Percentiles rank a stretch among this genome's conserved stretches.
These are phyloP conservation scores for Ifrita kowaldi DNA, from an alignment of 2,113 vertebrate species.

Conservation along the genomic window DNA sequence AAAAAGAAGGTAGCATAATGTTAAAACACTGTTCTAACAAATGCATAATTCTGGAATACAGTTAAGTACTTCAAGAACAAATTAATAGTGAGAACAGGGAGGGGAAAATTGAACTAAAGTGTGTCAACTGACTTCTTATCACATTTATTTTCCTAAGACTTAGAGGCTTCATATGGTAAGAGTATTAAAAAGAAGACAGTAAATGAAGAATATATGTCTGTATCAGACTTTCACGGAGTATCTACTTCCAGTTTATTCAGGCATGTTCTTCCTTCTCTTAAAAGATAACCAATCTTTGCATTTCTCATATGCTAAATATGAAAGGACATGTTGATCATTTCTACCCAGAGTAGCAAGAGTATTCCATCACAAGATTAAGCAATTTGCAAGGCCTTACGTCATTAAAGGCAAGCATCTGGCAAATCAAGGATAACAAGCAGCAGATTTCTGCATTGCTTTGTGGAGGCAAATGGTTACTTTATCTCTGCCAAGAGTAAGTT, in stretches of 20 bases:
- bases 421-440: conserved; percentile 66
- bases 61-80: background rate
- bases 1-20: background rate
- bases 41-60: background rate
- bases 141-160: background rate
- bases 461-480: conserved; percentile 69
- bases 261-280: background rate
- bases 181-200: background rate
- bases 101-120: background rate
- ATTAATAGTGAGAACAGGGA: background rate
- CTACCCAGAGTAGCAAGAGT: conserved; percentile 32
- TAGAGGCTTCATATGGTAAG: background rate
- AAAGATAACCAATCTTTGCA: background rate
- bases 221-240: background rate
- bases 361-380: conserved; percentile 65
- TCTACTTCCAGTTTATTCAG: conserved; percentile 18
- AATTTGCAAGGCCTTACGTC: conserved; percentile 59
- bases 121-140: background rate
- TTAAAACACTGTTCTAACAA: background rate
- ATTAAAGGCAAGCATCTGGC: conserved; percentile 70
- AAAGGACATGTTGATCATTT: conserved; percentile 34
- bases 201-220: background rate
- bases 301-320: conserved; percentile 5
- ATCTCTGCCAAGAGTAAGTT: conserved; percentile 70
- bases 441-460: conserved; percentile 69